These are phyloP conservation scores for Ursus arctos DNA, from an alignment of 2,113 vertebrate species.

Conservation along the genomic window DNA sequence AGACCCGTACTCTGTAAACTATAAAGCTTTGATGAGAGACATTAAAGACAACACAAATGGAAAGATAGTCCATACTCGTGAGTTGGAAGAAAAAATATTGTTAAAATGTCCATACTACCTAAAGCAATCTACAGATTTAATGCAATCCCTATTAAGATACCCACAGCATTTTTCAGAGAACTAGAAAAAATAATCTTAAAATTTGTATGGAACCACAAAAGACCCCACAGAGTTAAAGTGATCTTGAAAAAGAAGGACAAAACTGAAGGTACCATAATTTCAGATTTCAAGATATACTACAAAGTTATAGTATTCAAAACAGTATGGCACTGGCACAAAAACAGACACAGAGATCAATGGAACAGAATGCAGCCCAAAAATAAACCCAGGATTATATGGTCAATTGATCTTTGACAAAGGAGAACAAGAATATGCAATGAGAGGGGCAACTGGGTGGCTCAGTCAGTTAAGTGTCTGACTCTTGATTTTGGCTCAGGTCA, in stretches of 20 bases:
- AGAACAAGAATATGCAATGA: background rate
- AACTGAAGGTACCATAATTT: background rate
- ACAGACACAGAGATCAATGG: background rate
- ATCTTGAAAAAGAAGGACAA: background rate
- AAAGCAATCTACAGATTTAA: background rate
- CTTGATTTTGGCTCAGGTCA: background rate
- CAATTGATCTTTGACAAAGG: background rate
- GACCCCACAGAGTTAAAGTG: background rate
- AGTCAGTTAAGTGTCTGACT: background rate
- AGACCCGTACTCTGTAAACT: background rate
- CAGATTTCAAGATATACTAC: background rate
- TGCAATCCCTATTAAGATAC: background rate
- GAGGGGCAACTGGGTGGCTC: background rate
- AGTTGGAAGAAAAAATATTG: background rate
- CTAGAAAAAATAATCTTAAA: background rate
- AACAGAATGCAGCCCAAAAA: background rate
- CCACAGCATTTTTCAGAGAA: background rate
- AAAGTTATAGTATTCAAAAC: background rate
- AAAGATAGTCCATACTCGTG: background rate
- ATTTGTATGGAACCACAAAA: background rate
- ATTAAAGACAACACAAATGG: background rate
- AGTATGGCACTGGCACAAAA: background rate
- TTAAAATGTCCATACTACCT: background rate
- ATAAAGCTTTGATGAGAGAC: background rate
- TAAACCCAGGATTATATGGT: background rate